Base-by-base conservation (phyloP, 1,140 invertebrate species). In the Phymastichus coffea region DNA sequence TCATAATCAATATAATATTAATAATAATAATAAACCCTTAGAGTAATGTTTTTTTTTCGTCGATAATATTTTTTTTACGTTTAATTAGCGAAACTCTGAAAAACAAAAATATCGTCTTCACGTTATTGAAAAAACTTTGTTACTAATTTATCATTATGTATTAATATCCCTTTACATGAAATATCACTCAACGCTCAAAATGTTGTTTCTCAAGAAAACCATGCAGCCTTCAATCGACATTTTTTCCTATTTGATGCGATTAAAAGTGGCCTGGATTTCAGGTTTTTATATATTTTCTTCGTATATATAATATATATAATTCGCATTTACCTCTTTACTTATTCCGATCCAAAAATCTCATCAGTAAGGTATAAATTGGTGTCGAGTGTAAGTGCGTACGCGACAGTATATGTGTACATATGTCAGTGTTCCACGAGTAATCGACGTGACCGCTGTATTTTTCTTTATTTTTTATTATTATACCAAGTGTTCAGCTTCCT, bases 51-150 rank as follows among this genome's bases (percentile, higher is more conserved):
- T 56, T 51, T 58, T 58, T 41, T 38, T 57, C 51, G 49, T 64
- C 44, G 56, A 62, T 65, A 53, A 59, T 55, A 61, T 28, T 40
- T 65, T 57, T 55, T 54, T 59, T 64, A 33, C 38, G 17, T 65
- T 65, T 51, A 46, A 65, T 66, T 70, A 66, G 56, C 67, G 53
- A 68, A 67, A 64, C 64, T 70, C 66, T 64, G 68, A 69, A 69
- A 72, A 74, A 74, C 66, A 74, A 73, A 73, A 73, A 73, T 74
- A 72, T 72, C 68, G 66, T 66, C 57, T 71, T 68, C 64, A 67
- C 64, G 66, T 66, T 73, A 64, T 70, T 64, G 64, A 72, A 71
- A 74, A 78, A 71, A 76, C 70, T 67, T 69, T 70, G 66, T 70
- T 69, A 72, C 69, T 69, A 73, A 66, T 70, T 68, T 67, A 63